Evolutionary conservation across 1,140 invertebrate species (phyloP), one percentile per base, ranked within the genome.

Genomic region (Drosophila willistoni): DNA sequence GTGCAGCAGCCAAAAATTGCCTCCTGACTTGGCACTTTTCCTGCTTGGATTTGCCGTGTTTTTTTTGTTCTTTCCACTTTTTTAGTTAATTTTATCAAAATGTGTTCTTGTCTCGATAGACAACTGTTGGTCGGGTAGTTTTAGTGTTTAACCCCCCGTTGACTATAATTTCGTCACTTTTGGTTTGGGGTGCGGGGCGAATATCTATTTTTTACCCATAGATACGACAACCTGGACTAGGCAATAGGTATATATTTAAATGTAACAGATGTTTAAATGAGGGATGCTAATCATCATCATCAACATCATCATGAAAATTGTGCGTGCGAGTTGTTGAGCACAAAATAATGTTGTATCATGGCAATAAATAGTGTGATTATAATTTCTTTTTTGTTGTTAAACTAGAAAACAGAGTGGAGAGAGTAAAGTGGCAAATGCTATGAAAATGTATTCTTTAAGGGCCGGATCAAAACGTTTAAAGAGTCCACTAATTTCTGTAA

Each of bases 321-420:
- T 81, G 65, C 79, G 71, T 77, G 67, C 68, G 55, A 75, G 81
- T 62, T 62, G 41, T 36, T 36, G 47, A 81, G 68, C 71, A 71
- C 42, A 78, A 90, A 81, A 90, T 90, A 90, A 81, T 86, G 87
- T 90, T 87, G 82, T 90, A 90, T 90, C 79, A 90, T 90, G 80
- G 87, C 87, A 90, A 90, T 90, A 90, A 90, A 90, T 90, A 90
- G 87, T 90, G 87, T 51, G 87, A 90, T 90, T 90, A 90, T 68
- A 62, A 61, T 74, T 71, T 36, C 44, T 72, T 42, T 67, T 63
- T 51, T 64, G 39, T 13, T n/a, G n/a, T 9, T 51, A 51, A 39
- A 39, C 36, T 13, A 39, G 9, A 19, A 12, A 4, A 14, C 3
- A 14, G n/a, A 29, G 29, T 29, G 6, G 29, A 17, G 3, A 22